Conservation (phyloP, 2,113 vertebrate species). For the Mormoops blainvillei region DNA sequence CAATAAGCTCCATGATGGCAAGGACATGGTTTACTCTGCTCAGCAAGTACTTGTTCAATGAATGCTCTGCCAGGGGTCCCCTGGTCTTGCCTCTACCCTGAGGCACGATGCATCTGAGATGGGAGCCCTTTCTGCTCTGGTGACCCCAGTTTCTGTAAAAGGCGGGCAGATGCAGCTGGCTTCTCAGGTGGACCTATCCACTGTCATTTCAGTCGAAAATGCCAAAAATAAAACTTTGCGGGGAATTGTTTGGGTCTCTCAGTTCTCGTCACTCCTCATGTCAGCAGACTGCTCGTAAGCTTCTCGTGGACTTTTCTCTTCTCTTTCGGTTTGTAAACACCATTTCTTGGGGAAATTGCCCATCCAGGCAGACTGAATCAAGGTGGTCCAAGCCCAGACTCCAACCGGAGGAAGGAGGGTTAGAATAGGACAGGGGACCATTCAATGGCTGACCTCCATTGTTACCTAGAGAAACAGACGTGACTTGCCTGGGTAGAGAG, state of each 20-base stretch:
- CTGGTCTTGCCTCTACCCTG: background rate
- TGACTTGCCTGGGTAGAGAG: background rate
- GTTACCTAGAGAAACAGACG: background rate
- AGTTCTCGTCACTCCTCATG: conserved; percentile 64
- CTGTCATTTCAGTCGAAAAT: conserved; percentile 72
- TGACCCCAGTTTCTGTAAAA: conserved; percentile 71
- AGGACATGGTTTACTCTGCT: background rate
- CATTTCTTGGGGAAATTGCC: background rate
- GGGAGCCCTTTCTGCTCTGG: conserved; percentile 63
- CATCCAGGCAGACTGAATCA: background rate
- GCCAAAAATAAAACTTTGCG: conserved; percentile 73
- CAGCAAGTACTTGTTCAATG: background rate
- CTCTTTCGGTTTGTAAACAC: background rate
- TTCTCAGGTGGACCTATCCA: conserved; percentile 66
- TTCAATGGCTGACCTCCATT: background rate
- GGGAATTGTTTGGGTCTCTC: conserved; percentile 67
- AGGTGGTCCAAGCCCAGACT: background rate
- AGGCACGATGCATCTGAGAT: background rate
- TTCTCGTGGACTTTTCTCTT: conserved; percentile 28
- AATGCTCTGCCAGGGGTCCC: background rate
- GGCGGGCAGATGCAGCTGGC: conserved; percentile 66
- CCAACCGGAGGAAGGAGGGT: background rate
- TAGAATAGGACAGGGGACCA: background rate
- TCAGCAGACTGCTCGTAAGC: conserved; percentile 51
- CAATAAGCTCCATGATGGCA: background rate